Percentiles rank a stretch among this genome's conserved stretches.
These are phyloP conservation scores for Caenorhabditis remanei DNA, from an alignment of 1,140 invertebrate genomes.

Conservation along the genomic window DNA sequence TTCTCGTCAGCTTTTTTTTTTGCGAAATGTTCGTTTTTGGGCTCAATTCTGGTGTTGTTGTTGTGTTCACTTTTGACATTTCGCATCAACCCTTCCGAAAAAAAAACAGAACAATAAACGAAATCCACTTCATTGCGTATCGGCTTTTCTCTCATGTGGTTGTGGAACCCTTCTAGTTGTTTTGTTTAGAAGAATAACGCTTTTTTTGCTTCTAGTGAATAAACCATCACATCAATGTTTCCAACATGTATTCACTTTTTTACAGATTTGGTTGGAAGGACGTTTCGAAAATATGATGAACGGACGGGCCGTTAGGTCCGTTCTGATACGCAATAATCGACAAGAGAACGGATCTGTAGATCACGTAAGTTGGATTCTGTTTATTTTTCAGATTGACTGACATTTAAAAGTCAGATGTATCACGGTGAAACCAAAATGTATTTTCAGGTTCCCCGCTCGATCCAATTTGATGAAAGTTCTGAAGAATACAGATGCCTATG, in stretches of 20 bases:
- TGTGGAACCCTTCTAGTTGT: background rate
- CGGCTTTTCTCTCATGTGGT: conserved; percentile 23
- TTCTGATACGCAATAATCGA: conserved; percentile 66
- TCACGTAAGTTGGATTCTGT: conserved; percentile 26
- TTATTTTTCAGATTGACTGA: too few species aligned
- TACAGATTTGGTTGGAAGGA: conserved; percentile 50
- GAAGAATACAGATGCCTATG: conserved; percentile 76
- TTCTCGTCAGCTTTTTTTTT: conserved; percentile 37
- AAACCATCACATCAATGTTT: background rate
- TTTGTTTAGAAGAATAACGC: background rate
- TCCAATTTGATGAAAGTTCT: conserved; percentile 76
- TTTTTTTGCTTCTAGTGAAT: background rate
- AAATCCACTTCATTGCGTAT: conserved; percentile 43
- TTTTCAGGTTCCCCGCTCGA: conserved; percentile 59
- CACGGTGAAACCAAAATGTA: background rate
- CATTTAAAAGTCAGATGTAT: background rate
- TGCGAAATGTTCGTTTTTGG: conserved; percentile 23
- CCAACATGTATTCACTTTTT: background rate
- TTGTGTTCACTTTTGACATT: conserved; percentile 49
- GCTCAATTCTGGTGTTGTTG: conserved; percentile 36
- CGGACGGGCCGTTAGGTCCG: conserved; percentile 66
- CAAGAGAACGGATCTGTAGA: conserved; percentile 65
- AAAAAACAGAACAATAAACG: conserved; percentile 15
- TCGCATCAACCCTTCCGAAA: conserved; percentile 1
- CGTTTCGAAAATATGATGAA: conserved; percentile 64